Evolutionary conservation across 1,140 invertebrate genomes (phyloP), one percentile per base, ranked within the genome.

Genomic region (Macrobrachium nipponense): DNA sequence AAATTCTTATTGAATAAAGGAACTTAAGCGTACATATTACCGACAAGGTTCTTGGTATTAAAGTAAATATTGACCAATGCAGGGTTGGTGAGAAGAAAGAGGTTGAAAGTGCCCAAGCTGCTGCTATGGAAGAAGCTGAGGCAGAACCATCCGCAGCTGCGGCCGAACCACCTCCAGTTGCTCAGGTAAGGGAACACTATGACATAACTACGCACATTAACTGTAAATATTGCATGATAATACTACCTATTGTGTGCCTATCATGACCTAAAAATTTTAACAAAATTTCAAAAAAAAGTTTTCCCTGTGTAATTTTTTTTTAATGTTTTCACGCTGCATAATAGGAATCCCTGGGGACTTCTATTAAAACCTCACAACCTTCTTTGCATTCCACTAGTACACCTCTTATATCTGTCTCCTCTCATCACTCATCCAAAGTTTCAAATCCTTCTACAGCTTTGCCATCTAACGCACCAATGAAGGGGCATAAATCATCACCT

Each of bases 91-190:
- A 88, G 87, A 94, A 95, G 81, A 94, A 94, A 68, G 96, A 97
- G 92, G 95, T 95, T 0, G 95, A 95, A 87, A 95, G 95, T 2
- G 95, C 94, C 8, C 96, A 97, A 90, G 95, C 96, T 91, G 95
- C 95, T 0, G 96, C 95, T 1, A 96, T 97, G 96, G 95, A 96
- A 61, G 96, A 96, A 91, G 94, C 95, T 0, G 95, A 96, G 90
- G 94, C 93, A 51, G 96, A 96, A 90, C 92, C 94, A 80, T 93
- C 94, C 87, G 92, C 91, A 27, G 91, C 91, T 0, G 83, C 87
- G 12, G 92, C 93, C 0, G 94, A 96, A 90, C 94, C 95, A 0
- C 94, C 96, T 0, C 93, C 95, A 0, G 93, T 96, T 11, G 93
- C 94, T 0, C 94, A 91, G 90, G 91, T 92, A 84, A 80, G 79